Evolutionary conservation across 2,113 vertebrate species (phyloP).

Genomic region (Triplophysa dalaica): DNA sequence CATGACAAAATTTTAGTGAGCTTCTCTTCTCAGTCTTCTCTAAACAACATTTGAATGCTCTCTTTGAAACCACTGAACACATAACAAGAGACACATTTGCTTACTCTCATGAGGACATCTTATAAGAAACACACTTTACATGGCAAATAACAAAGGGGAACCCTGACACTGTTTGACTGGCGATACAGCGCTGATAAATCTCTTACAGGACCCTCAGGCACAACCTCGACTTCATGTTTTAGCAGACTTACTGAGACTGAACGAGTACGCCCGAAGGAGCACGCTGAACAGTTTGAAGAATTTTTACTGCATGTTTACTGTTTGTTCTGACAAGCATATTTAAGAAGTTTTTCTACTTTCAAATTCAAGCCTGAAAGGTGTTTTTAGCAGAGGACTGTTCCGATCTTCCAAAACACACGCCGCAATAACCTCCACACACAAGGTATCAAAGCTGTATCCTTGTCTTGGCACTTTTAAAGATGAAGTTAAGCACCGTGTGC

Average conservation of each 20-base stretch:
- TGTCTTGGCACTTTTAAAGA: background rate
- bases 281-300: background rate
- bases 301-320: background rate
- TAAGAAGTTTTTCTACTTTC: background rate
- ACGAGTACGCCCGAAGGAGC: no score
- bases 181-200: background rate
- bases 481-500: background rate
- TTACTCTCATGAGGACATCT: conserved; percentile 66
- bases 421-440: background rate
- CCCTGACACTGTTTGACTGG: conserved; percentile 48
- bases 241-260: background rate
- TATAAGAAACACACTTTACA: conserved; percentile 62
- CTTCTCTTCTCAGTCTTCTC: conserved; percentile 46
- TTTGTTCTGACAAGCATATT: background rate
- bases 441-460: background rate
- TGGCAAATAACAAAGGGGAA: conserved; percentile 27
- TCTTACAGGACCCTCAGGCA: background rate
- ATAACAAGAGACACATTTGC: conserved; percentile 63
- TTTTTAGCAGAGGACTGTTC: background rate
- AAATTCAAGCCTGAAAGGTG: background rate
- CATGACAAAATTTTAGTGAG: conserved; percentile 53
- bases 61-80: conserved; percentile 59
- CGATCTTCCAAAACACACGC: background rate
- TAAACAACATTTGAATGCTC: conserved; percentile 61
- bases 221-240: no score